phyloP scores from a whole-genome alignment of 2,797 vertebrate species.

The Gila robusta region DNA sequence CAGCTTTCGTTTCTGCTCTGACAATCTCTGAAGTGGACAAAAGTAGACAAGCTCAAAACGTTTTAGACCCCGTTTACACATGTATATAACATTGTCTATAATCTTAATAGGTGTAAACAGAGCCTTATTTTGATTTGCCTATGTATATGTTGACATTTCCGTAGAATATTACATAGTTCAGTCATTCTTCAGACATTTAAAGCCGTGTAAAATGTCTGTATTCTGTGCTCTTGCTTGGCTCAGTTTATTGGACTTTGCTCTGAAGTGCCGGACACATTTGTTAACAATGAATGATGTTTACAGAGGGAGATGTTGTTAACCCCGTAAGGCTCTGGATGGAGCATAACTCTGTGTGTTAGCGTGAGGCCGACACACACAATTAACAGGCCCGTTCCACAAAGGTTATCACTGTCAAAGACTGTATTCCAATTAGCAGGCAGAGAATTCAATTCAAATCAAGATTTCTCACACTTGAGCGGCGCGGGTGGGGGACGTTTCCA shows the following conservation, averaged over 20 bases:
- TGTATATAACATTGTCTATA: no score
- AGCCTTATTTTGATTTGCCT: not conserved
- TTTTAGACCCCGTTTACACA: not conserved
- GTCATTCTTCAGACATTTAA: not conserved
- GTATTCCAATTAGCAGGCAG: constrained; percentile 44
- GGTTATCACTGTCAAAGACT: constrained; percentile 76
- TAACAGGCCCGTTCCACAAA: constrained; percentile 76
- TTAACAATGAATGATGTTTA: constrained; percentile 69
- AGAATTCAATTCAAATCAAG: constrained; percentile 34
- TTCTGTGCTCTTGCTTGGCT: not conserved
- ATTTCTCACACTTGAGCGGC: constrained; percentile 26
- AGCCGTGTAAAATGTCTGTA: not conserved
- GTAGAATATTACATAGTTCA: not conserved
- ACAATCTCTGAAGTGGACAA: not conserved
- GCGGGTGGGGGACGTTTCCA: constrained; percentile 24
- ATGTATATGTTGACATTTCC: not conserved
- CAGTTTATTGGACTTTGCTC: not conserved
- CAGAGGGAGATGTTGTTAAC: constrained; percentile 41
- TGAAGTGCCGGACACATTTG: not conserved
- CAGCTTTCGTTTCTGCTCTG: no score
- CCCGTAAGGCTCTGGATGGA: not conserved
- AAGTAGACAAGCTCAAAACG: not conserved
- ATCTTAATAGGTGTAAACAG: no score
- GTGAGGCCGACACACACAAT: constrained; percentile 62
- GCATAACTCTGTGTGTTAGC: not conserved